phyloP scores from a whole-genome alignment of 2,797 vertebrate species.

The Coregonus suidteri region DNA sequence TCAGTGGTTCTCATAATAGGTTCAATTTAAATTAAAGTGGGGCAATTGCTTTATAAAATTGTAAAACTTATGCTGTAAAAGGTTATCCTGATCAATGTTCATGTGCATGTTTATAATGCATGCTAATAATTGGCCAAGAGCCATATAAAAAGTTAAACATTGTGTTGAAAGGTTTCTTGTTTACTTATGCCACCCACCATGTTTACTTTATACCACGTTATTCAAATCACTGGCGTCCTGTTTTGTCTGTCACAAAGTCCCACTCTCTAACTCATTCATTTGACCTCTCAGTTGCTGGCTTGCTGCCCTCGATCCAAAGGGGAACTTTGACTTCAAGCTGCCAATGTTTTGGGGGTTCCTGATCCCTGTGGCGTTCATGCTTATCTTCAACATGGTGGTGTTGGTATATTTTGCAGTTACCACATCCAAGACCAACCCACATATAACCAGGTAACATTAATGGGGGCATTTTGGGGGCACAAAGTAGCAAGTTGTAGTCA shows the following conservation, averaged over 20 bases:
- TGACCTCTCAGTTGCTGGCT: conserved; percentile 75
- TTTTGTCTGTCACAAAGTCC: neutral
- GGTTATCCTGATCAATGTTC: neutral
- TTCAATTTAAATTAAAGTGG: neutral
- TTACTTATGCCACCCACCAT: neutral
- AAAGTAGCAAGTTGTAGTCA: neutral
- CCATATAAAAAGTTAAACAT: neutral
- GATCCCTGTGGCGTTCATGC: conserved; percentile 66
- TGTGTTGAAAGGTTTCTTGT: neutral
- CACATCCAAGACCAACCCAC: conserved; percentile 55
- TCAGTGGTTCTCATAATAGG: neutral
- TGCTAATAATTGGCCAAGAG: neutral
- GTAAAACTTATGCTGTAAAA: neutral
- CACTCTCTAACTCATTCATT: too few species aligned
- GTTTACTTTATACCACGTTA: neutral
- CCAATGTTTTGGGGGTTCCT: conserved; percentile 76
- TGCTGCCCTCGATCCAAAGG: conserved; percentile 48
- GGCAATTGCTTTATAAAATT: neutral
- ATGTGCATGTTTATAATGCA: neutral
- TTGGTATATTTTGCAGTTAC: conserved; percentile 55
- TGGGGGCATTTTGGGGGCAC: neutral
- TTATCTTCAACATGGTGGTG: conserved; percentile 65
- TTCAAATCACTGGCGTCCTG: neutral
- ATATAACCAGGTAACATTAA: conserved; percentile 54
- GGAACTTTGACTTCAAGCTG: conserved; percentile 52